Conservation (phyloP, 2,797 vertebrate genomes). For the Lepus townsendii region DNA sequence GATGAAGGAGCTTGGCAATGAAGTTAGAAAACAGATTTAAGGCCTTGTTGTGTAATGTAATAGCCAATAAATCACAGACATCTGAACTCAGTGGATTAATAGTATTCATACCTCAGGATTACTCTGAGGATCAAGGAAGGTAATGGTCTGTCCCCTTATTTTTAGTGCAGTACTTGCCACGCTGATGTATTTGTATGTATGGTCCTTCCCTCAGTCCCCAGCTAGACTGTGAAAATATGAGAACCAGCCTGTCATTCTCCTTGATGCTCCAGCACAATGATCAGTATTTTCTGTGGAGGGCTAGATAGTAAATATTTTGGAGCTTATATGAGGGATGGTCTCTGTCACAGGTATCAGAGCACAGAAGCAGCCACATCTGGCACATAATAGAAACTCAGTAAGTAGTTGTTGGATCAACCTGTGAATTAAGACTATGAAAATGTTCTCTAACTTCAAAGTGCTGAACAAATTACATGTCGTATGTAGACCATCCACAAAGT, state of each 20-base stretch:
- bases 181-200: neutral
- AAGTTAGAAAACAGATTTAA: neutral
- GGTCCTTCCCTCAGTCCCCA: neutral
- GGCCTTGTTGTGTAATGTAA: neutral
- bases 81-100: neutral
- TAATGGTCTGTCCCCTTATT: neutral
- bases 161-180: neutral
- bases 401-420: neutral
- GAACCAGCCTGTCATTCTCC: neutral
- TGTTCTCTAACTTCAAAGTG: neutral
- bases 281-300: neutral
- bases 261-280: neutral
- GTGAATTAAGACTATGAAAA: neutral
- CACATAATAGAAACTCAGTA: neutral
- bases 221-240: neutral
- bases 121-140: constrained; percentile 5
- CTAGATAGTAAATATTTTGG: neutral
- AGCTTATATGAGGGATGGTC: neutral
- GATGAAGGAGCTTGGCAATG: neutral
- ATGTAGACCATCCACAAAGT: neutral
- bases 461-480: neutral
- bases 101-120: neutral
- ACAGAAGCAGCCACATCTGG: neutral
- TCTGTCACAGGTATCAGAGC: neutral
- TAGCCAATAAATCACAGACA: neutral